Base-by-base conservation (phyloP, 2,797 vertebrate species). In the Tadarida brasiliensis region DNA sequence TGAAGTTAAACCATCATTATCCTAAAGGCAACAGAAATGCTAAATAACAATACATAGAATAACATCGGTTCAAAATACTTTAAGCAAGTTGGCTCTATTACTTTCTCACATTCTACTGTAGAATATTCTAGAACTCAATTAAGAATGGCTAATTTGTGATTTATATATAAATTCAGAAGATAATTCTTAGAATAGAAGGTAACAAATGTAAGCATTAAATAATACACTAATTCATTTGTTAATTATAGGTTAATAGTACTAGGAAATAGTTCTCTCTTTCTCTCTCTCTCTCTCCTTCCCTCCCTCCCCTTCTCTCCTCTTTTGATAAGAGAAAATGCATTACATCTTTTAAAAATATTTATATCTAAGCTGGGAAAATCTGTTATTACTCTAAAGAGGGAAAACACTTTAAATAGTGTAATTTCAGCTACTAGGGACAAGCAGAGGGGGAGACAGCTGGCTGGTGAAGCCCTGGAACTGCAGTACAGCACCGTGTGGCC, bases 161-260 rank as follows among this genome's bases (percentile, higher is more conserved):
- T 80, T 87, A 73, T 9, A 94, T 47, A 71, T 80, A 94, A 96
- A 93, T 54, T 93, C 22, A 65, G 35, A 96, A 81, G 26, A 82
- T 77, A 33, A 80, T 61, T 92, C 54, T 77, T 86, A 87, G 61
- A 87, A 94, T 65, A 49, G 61, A 95, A 89, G 54, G 76, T 71
- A 93, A 91, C 49, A 94, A 85, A 94, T 54, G 12, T 33, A 26
- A 63, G 68, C 74, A 78, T 83, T 91, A 91, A 94, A 87, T 71
- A 92, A 80, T n/a, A 90, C 3, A 82, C 8, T 90, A 67, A 88
- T 59, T 93, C 30, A 91, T 87, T 56, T 44, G 20, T 65, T 92
- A 94, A 86, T 49, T 73, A 87, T 30, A 93, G 63, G 90, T 93
- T 89, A 94, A 57, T 83, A 96, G 95, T 35, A 93, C 73, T n/a